A percentile compares a stretch with the other conserved stretches of the same genome.
Conservation (phyloP, 2,113 vertebrate species). For the Chloebia gouldiae region DNA sequence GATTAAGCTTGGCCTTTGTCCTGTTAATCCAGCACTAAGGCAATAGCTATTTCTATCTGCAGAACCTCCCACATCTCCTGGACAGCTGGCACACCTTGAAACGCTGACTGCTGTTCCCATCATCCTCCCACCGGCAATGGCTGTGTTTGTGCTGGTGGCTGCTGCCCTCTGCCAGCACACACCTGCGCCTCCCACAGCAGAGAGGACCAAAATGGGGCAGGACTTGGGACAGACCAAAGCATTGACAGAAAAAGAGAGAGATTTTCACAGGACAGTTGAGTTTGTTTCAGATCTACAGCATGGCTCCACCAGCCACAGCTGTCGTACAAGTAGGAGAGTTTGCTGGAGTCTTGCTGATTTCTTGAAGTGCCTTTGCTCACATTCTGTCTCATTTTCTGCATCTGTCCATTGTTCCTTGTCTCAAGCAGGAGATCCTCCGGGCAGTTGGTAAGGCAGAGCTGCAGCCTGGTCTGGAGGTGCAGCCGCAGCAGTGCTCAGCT, state of each 20-base stretch:
- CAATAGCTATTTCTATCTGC: neutral
- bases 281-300: neutral
- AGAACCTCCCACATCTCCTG: neutral
- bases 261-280: neutral
- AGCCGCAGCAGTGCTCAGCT: neutral
- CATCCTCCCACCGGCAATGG: neutral
- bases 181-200: accelerated
- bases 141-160: neutral
- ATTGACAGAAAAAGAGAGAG: neutral
- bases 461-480: accelerated
- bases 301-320: neutral
- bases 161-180: neutral
- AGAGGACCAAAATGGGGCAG: neutral
- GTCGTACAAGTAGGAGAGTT: neutral
- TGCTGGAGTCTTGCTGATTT: neutral
- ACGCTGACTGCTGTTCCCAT: accelerated
- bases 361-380: neutral
- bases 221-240: neutral
- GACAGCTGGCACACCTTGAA: neutral
- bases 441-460: neutral
- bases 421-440: neutral
- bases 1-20: neutral
- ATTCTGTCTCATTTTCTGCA: neutral
- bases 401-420: neutral
- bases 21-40: neutral